These are phyloP conservation scores for Ctenochaetus hawaiiensis DNA, from an alignment of 2,797 vertebrate species.

Conservation along the genomic window DNA sequence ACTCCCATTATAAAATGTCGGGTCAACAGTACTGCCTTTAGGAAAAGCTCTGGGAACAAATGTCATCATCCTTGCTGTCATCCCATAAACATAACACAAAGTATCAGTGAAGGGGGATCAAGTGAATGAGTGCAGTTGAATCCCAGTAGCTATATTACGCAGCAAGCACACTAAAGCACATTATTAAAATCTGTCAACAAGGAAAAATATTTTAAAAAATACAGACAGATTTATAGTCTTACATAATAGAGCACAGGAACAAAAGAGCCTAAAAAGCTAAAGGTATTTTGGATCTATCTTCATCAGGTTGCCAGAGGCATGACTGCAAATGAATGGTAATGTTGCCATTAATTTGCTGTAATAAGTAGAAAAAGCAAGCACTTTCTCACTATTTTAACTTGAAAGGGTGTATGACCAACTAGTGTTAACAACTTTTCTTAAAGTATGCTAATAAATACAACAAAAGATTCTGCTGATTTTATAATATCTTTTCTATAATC, in stretches of 20 bases:
- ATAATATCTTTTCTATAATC: not conserved
- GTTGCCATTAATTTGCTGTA: not conserved
- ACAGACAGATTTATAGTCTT: not conserved
- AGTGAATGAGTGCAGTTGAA: conserved; percentile 3
- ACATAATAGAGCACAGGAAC: not conserved
- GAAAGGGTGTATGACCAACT: not conserved
- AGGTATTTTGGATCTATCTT: not conserved
- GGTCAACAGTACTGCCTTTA: not conserved
- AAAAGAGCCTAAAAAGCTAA: not conserved
- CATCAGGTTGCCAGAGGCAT: not conserved
- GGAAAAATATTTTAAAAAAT: no score
- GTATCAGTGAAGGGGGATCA: not conserved
- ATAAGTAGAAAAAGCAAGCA: not conserved
- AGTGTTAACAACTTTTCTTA: not conserved
- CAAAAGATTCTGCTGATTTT: no score
- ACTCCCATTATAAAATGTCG: conserved; percentile 1
- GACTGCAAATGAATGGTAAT: not conserved
- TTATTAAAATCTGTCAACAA: not conserved
- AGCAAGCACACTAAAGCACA: not conserved
- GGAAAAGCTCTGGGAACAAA: conserved; percentile 25
- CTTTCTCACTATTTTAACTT: not conserved
- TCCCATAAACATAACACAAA: conserved; percentile 5
- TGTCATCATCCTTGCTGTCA: conserved; percentile 14
- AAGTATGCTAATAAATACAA: not conserved
- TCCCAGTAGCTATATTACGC: not conserved